A percentile compares a stretch with the other conserved stretches of the same genome.
Evolutionary conservation across 2,888 invertebrate species (phyloP).

Genomic region (Hypselothyrea guttata): DNA sequence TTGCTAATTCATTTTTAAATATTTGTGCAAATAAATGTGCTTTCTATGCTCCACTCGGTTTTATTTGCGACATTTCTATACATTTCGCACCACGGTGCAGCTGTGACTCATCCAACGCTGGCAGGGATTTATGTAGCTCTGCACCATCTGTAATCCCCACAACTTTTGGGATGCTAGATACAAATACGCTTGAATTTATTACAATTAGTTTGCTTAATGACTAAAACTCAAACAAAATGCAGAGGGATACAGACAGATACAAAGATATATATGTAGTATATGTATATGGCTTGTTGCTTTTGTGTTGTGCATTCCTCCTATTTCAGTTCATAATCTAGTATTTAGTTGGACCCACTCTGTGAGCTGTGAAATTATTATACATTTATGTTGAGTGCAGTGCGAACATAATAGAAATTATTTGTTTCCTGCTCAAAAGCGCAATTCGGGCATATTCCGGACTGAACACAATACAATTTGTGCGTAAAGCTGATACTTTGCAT

Average conservation of each 20-base stretch:
- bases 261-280: background rate
- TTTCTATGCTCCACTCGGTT: background rate
- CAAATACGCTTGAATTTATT: slow-evolving; percentile 54
- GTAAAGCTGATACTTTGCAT: too few relatives aligned
- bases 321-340: too few relatives aligned
- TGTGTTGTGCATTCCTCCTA: background rate
- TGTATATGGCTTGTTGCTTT: background rate
- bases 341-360: too few relatives aligned
- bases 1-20: background rate
- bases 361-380: too few relatives aligned
- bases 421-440: too few relatives aligned
- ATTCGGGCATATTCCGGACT: too few relatives aligned
- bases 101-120: background rate
- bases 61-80: too few relatives aligned
- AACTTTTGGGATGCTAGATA: slow-evolving; percentile 25
- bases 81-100: slow-evolving; percentile 6
- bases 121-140: slow-evolving; percentile 1
- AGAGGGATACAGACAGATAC: background rate
- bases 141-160: slow-evolving; percentile 25
- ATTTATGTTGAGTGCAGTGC: too few relatives aligned
- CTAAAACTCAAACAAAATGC: slow-evolving; percentile 7
- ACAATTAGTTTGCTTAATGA: slow-evolving; percentile 47
- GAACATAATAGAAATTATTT: too few relatives aligned
- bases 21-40: background rate
- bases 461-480: too few relatives aligned